Conservation (phyloP, 2,888 invertebrate genomes). For the Congeria kusceri region DNA sequence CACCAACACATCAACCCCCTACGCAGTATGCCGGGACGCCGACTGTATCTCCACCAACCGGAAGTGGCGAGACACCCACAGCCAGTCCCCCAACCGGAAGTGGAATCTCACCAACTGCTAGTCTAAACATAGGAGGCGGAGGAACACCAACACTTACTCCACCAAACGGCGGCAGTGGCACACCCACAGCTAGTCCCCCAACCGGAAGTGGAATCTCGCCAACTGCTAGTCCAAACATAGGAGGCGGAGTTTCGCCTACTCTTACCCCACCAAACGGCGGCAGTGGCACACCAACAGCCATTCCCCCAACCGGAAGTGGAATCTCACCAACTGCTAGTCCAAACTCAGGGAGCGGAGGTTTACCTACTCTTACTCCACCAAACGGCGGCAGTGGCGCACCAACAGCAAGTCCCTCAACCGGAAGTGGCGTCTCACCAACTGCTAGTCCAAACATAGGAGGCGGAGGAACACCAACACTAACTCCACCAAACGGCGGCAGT, state of each 20-base stretch:
- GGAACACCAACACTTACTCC: slow-evolving; percentile 23
- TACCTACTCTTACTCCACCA: slow-evolving; percentile 19
- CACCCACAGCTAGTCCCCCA: slow-evolving; percentile 7
- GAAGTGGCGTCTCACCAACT: slow-evolving; percentile 43
- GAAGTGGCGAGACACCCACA: no score
- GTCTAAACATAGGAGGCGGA: background rate
- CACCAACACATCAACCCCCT: no score
- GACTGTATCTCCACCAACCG: no score
- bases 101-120: background rate
- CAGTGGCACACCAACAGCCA: no score
- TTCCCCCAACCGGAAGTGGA: no score
- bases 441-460: slow-evolving; percentile 12
- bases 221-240: no score
- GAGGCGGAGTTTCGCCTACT: no score
- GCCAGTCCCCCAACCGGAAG: background rate
- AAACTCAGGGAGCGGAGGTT: no score
- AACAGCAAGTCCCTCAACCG: slow-evolving; percentile 10
- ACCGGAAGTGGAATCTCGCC: background rate
- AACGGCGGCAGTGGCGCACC: slow-evolving; percentile 11
- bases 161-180: background rate
- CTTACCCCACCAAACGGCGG: no score
- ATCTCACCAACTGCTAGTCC: no score
- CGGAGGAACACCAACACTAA: slow-evolving; percentile 27
- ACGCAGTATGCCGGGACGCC: no score
- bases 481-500: slow-evolving; percentile 9